These are phyloP conservation scores for Tragelaphus strepsiceros DNA, from an alignment of 2,113 vertebrate species.

Conservation along the genomic window DNA sequence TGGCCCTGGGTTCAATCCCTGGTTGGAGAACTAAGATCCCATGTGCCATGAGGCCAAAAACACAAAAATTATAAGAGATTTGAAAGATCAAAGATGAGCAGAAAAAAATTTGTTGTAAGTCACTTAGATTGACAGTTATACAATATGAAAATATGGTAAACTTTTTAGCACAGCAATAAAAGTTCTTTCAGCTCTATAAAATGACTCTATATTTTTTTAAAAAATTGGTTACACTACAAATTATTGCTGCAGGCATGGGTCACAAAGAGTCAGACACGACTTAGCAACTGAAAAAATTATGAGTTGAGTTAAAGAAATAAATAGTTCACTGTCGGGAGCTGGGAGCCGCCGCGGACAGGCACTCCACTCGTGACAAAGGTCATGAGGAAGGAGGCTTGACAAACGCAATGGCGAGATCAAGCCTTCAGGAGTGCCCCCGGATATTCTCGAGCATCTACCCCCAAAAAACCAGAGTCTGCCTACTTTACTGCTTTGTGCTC, in stretches of 20 bases:
- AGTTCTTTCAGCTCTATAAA: neutral
- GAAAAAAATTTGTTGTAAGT: neutral
- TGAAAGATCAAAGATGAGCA: slow-evolving; percentile 19
- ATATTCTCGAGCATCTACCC: too few species aligned
- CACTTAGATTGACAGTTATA: neutral
- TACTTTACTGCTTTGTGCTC: too few species aligned
- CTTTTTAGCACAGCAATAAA: neutral
- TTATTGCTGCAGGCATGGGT: neutral
- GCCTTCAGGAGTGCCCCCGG: too few species aligned
- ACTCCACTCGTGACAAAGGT: too few species aligned
- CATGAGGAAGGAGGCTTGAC: too few species aligned
- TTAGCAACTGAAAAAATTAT: neutral
- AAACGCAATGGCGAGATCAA: too few species aligned
- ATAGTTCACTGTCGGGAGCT: neutral
- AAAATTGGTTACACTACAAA: neutral
- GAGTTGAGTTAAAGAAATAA: neutral
- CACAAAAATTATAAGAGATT: neutral
- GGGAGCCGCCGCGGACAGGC: too few species aligned
- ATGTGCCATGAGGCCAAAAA: neutral
- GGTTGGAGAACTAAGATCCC: neutral
- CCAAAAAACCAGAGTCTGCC: too few species aligned
- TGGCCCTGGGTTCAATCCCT: neutral
- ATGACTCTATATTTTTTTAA: neutral
- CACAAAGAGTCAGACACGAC: neutral
- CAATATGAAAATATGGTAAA: neutral